Evolutionary conservation across 2,797 vertebrate species (phyloP).

Genomic region (Oophaga sylvatica): DNA sequence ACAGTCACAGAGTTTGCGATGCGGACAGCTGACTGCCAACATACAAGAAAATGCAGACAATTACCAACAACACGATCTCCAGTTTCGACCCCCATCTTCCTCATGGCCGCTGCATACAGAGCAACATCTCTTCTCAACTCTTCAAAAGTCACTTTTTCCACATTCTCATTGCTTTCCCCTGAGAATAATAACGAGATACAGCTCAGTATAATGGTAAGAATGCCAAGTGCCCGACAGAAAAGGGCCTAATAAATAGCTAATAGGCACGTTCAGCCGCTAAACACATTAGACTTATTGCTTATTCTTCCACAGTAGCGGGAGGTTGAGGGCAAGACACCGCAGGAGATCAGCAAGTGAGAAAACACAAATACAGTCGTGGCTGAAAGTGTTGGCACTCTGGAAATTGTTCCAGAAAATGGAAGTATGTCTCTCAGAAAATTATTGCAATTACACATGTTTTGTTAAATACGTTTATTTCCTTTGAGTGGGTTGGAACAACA

Average conservation of each 20-base stretch:
- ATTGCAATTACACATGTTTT: no score
- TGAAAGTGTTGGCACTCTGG: no score
- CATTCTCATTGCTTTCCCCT: slow-evolving; percentile 90
- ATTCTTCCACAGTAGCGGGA: background rate
- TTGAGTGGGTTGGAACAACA: no score
- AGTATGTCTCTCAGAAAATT: no score
- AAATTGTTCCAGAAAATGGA: no score
- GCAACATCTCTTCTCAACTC: slow-evolving; percentile 87
- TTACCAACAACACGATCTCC: slow-evolving; percentile 93
- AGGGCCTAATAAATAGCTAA: background rate
- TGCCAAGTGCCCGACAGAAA: background rate
- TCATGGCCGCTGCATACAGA: slow-evolving; percentile 91
- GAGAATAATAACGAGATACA: slow-evolving; percentile 46
- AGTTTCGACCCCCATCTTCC: slow-evolving; percentile 87
- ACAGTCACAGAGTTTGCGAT: background rate
- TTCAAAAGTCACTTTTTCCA: slow-evolving; percentile 88
- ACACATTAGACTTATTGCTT: background rate
- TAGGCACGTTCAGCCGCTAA: background rate
- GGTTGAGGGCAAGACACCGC: background rate
- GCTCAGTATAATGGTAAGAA: slow-evolving; percentile 6
- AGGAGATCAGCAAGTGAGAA: background rate
- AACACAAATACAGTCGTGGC: background rate
- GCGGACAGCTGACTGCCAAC: background rate
- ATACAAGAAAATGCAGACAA: background rate
- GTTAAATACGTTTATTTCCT: no score